Evolutionary conservation across 2,113 vertebrate genomes (phyloP).

Genomic region (Epinephelus moara): DNA sequence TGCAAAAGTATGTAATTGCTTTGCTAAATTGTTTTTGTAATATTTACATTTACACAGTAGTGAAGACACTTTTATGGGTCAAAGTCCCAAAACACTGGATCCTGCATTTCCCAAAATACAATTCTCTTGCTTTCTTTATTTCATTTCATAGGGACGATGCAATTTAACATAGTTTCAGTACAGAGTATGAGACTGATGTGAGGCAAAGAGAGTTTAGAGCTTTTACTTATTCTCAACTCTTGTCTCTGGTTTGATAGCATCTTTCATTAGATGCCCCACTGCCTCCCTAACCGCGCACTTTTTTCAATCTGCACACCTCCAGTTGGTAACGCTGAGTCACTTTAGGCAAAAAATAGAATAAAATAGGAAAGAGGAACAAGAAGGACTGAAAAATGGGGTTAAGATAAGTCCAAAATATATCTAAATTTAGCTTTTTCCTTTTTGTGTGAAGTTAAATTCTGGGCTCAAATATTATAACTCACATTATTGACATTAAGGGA

Average conservation of each 20-base stretch:
- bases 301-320: background rate
- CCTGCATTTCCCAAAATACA: background rate
- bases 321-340: background rate
- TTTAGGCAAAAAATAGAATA: background rate
- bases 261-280: background rate
- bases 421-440: background rate
- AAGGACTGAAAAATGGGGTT: background rate
- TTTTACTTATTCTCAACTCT: too few relatives aligned
- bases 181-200: too few relatives aligned
- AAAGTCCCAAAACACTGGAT: background rate
- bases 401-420: background rate
- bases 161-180: too few relatives aligned
- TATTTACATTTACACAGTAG: too few relatives aligned
- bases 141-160: too few relatives aligned
- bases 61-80: too few relatives aligned
- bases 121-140: too few relatives aligned
- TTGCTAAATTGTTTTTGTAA: background rate
- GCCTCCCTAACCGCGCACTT: background rate
- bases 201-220: too few relatives aligned
- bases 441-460: background rate
- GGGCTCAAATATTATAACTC: too few relatives aligned
- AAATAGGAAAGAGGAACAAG: background rate
- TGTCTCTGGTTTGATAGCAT: background rate
- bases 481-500: background rate
- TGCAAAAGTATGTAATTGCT: background rate